Evolutionary conservation across 1,140 invertebrate species (phyloP), one percentile per base, ranked within the genome.

Genomic region (Nymphalis io): DNA sequence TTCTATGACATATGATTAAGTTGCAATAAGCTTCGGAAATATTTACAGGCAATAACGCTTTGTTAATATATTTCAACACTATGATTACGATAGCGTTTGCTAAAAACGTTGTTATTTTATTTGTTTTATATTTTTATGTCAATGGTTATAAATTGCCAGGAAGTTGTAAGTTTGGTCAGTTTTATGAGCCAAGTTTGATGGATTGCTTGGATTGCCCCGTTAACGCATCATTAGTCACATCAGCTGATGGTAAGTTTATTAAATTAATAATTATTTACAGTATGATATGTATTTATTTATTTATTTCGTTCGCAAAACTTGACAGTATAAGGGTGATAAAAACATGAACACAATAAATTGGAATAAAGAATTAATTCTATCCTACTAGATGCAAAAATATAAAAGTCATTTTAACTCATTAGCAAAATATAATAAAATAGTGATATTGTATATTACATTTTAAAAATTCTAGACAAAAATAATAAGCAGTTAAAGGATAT

Each of bases 121-220:
- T 66, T 39, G 55, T 74, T 40, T 64, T 76, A 27, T 58, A 55
- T 51, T 53, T 48, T 48, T 64, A 40, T 57, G 76, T 74, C 10
- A 62, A 72, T 53, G 67, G 79, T 3, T 46, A 85, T 6, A 77
- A 76, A 48, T 57, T 84, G 46, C 83, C 88, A 2, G 70, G 60
- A 3, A 79, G 60, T 18, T 90, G 88, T 70, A 77, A 75, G 11
- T 20, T 38, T 4, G 79, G 72, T 1, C 73, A 85, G 16, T 89
- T 78, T 68, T 89, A 81, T 64, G 89, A 91, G 40, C 75, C 87
- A 0, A 81, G 81, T 58, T 44, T 66, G 27, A 80, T 88, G 70
- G 64, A 72, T 40, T 89, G 87, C 39, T 66, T 79, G 57, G 46
- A 72, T 12, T 91, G 89, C 74, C 80, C 79, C 16, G 71, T 61